Percentiles rank a stretch among this genome's conserved stretches.
phyloP scores from a whole-genome alignment of 2,797 vertebrate species.

The Chrysocyon brachyurus region DNA sequence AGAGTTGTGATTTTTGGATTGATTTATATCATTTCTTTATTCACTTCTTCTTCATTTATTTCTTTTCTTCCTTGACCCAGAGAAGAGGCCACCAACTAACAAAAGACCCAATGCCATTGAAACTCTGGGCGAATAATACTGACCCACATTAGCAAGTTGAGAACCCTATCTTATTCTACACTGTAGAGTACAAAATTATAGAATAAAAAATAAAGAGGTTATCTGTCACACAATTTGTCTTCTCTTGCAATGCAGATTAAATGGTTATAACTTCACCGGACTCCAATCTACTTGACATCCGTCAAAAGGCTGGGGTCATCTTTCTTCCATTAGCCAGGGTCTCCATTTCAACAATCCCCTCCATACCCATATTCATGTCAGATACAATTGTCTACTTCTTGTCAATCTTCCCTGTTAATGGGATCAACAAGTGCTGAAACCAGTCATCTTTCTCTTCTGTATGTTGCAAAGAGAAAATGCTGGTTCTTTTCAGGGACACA shows the following conservation, averaged over 20 bases:
- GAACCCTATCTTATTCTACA: conserved; percentile 62
- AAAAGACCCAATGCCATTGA: background rate
- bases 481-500: conserved; percentile 56
- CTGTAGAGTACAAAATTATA: conserved; percentile 72
- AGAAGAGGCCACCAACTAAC: conserved; percentile 61
- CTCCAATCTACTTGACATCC: conserved; percentile 78
- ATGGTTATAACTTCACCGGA: conserved; percentile 77
- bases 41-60: conserved; percentile 58
- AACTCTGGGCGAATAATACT: conserved; percentile 40
- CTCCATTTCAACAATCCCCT: conserved; percentile 80
- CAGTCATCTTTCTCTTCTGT: conserved; percentile 69
- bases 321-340: conserved; percentile 85
- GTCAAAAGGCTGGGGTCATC: conserved; percentile 73
- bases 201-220: conserved; percentile 71
- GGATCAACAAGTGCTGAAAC: conserved; percentile 74
- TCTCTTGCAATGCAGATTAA: conserved; percentile 69
- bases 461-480: conserved; percentile 71
- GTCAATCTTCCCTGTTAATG: conserved; percentile 80
- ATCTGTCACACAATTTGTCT: conserved; percentile 80
- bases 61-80: conserved; percentile 56
- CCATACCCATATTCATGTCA: conserved; percentile 84
- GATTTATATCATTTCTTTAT: conserved; percentile 69
- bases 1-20: conserved; percentile 61
- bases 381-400: conserved; percentile 81
- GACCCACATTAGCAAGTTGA: conserved; percentile 64